These are phyloP conservation scores for Dastarcus helophoroides DNA, from an alignment of 2,888 invertebrate species.

Conservation along the genomic window DNA sequence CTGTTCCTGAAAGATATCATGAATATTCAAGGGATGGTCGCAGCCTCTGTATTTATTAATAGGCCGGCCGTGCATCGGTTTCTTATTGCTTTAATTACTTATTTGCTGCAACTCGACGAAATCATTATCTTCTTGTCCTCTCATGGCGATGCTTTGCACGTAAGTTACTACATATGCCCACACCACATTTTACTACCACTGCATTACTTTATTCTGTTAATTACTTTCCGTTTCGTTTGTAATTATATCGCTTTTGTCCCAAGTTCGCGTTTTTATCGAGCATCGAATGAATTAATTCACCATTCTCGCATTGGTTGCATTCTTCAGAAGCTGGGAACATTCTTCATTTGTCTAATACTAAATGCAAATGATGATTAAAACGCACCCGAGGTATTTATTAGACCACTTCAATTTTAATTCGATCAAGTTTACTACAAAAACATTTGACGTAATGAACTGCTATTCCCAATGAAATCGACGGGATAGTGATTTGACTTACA, in stretches of 20 bases:
- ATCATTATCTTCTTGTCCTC: conserved; percentile 9
- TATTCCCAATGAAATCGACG: too few species aligned
- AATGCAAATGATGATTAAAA: too few species aligned
- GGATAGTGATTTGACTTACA: too few species aligned
- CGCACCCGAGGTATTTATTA: too few species aligned
- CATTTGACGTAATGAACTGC: too few species aligned
- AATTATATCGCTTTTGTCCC: background rate
- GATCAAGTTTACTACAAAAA: too few species aligned
- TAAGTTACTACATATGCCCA: conserved; percentile 1
- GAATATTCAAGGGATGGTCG: conserved; percentile 21
- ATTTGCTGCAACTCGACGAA: conserved; percentile 13
- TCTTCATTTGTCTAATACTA: too few species aligned
- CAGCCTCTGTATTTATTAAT: conserved; percentile 21
- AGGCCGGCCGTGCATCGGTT: conserved; percentile 14
- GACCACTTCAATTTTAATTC: too few species aligned
- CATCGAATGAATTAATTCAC: background rate
- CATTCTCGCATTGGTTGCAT: background rate
- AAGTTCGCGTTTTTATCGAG: background rate
- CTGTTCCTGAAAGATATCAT: conserved; percentile 26
- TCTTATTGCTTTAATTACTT: conserved; percentile 20
- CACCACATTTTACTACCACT: background rate
- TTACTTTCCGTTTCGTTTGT: background rate
- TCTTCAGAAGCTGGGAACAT: too few species aligned
- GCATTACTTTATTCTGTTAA: background rate
- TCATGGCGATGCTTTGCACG: too few species aligned